phyloP scores from a whole-genome alignment of 2,797 vertebrate genomes.

The Uromys caudimaculatus region DNA sequence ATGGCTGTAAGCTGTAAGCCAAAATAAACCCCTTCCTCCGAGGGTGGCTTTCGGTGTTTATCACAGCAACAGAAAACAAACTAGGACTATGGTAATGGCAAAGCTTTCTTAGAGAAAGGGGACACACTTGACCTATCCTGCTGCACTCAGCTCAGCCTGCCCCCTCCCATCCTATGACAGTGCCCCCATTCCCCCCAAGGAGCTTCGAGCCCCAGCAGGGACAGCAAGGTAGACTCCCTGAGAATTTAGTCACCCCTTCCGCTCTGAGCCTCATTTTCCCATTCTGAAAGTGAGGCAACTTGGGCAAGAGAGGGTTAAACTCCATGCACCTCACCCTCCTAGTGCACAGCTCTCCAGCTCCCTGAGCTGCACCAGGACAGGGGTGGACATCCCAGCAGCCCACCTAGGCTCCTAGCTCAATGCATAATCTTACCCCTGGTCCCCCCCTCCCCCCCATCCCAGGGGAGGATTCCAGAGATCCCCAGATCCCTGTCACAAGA shows the following conservation, averaged over 20 bases:
- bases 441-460: not conserved
- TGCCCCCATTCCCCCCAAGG: not conserved
- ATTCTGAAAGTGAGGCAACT: not conserved
- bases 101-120: not conserved
- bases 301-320: not conserved
- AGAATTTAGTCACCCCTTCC: not conserved
- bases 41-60: not conserved
- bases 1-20: not conserved
- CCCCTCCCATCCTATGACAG: not conserved
- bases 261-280: slow-evolving; percentile 7
- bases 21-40: not conserved
- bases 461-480: too few relatives aligned
- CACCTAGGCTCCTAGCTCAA: not conserved
- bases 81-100: not conserved
- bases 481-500: not conserved
- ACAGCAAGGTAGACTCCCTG: not conserved
- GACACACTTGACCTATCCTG: not conserved
- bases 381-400: not conserved
- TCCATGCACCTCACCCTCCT: not conserved
- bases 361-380: too few relatives aligned
- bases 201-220: too few relatives aligned
- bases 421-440: fast-evolving
- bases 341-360: not conserved
- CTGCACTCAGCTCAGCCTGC: not conserved
- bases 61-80: not conserved